phyloP scores from a whole-genome alignment of 2,888 invertebrate genomes.

The Elegia similella region DNA sequence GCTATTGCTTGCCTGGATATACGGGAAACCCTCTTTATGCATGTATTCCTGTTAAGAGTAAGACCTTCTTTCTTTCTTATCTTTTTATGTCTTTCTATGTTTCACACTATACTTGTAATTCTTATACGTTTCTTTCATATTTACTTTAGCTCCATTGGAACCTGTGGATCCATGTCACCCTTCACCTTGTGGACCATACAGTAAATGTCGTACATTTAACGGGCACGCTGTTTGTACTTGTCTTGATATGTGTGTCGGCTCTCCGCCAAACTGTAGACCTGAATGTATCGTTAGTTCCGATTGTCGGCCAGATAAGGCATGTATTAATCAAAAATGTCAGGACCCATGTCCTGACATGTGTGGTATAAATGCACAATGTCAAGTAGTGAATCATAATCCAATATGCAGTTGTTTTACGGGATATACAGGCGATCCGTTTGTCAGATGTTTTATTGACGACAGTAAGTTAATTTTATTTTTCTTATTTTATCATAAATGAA shows the following conservation, averaged over 20 bases:
- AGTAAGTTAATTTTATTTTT: conserved; percentile 74
- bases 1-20: conserved; percentile 87
- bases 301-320: conserved; percentile 88
- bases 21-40: conserved; percentile 87
- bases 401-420: conserved; percentile 87
- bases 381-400: conserved; percentile 90
- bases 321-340: conserved; percentile 88
- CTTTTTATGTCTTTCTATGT: conserved; percentile 42
- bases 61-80: conserved; percentile 71
- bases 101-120: conserved; percentile 45
- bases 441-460: conserved; percentile 84
- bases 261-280: conserved; percentile 88
- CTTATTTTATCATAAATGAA: neutral
- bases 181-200: conserved; percentile 90
- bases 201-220: conserved; percentile 86
- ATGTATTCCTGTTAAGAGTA: conserved; percentile 83
- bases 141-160: conserved; percentile 67
- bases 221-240: conserved; percentile 90
- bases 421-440: conserved; percentile 89
- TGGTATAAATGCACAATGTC: conserved; percentile 88
- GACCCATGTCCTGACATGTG: conserved; percentile 90
- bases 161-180: conserved; percentile 86
- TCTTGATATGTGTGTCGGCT: conserved; percentile 86
- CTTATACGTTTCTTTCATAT: conserved; percentile 47
- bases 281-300: conserved; percentile 91